These are phyloP conservation scores for Solenodon paradoxus DNA, from an alignment of 2,113 vertebrate species.

Conservation along the genomic window DNA sequence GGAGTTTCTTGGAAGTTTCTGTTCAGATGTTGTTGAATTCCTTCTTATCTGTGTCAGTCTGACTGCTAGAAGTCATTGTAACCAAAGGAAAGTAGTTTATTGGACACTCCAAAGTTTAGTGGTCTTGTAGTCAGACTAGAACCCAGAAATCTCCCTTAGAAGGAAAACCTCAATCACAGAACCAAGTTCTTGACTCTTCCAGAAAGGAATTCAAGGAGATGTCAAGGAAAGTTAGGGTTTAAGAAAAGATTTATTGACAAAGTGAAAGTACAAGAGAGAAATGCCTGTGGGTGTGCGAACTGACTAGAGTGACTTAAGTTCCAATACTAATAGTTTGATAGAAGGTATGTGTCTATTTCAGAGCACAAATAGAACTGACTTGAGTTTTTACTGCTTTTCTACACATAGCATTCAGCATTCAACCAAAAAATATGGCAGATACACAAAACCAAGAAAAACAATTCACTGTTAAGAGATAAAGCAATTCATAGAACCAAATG, in stretches of 20 bases:
- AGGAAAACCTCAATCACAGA: no score
- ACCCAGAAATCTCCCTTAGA: no score
- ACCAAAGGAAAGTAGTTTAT: not conserved
- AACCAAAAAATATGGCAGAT: not conserved
- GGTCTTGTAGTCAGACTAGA: no score
- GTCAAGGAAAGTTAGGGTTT: no score
- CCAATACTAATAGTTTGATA: not conserved
- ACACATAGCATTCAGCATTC: not conserved
- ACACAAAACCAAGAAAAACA: not conserved
- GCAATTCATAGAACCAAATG: not conserved
- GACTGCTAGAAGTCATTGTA: not conserved
- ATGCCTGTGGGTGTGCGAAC: no score
- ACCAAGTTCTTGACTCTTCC: no score
- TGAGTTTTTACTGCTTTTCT: not conserved
- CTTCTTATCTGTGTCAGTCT: not conserved
- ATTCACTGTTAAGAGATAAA: not conserved
- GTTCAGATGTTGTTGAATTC: not conserved
- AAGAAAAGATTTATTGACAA: no score
- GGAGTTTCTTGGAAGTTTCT: not conserved
- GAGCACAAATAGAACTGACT: not conserved
- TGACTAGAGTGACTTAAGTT: not conserved
- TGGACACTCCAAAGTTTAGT: not conserved
- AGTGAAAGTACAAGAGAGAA: no score
- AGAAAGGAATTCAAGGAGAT: no score
- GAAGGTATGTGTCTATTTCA: not conserved